Conservation (phyloP, 2,797 vertebrate species). For the Takifugu rubripes region DNA sequence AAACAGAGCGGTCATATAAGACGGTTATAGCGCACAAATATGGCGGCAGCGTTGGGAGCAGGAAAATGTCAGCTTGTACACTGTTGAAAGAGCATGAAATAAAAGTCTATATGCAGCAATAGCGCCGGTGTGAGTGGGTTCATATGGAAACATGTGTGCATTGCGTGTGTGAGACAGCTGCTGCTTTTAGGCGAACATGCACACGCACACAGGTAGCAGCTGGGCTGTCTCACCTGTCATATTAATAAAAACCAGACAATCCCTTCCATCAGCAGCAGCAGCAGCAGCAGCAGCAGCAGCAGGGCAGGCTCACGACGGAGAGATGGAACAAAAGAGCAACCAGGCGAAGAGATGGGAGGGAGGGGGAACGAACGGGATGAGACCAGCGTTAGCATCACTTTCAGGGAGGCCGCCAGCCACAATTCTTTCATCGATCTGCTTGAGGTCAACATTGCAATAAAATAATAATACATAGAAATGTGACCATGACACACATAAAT, state of each 20-base stretch:
- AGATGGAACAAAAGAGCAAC: slow-evolving; percentile 58
- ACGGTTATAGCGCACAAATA: slow-evolving; percentile 53
- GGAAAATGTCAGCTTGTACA: slow-evolving; percentile 24
- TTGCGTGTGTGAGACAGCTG: slow-evolving; percentile 72
- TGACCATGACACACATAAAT: too few species aligned
- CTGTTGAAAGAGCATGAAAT: slow-evolving; percentile 37
- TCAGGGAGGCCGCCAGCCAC: slow-evolving; percentile 8
- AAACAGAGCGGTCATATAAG: slow-evolving; percentile 63
- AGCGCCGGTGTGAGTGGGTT: slow-evolving; percentile 51
- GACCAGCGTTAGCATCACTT: slow-evolving; percentile 25
- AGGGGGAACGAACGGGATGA: slow-evolving; percentile 23
- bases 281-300: slow-evolving; percentile 32
- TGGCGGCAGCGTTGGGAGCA: slow-evolving; percentile 25
- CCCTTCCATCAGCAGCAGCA: slow-evolving; percentile 71
- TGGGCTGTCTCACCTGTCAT: slow-evolving; percentile 78
- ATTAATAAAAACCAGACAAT: slow-evolving; percentile 75
- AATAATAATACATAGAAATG: too few species aligned
- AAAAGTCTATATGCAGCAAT: slow-evolving; percentile 40
- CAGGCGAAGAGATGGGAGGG: slow-evolving; percentile 17
- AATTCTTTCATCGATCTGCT: not conserved
- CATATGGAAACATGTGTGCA: slow-evolving; percentile 49
- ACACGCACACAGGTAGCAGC: slow-evolving; percentile 72
- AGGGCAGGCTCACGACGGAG: slow-evolving; percentile 43
- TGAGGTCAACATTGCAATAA: too few species aligned
- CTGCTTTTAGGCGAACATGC: slow-evolving; percentile 42